These are phyloP conservation scores for Vanessa cardui DNA, from an alignment of 2,888 invertebrate species.

Conservation along the genomic window DNA sequence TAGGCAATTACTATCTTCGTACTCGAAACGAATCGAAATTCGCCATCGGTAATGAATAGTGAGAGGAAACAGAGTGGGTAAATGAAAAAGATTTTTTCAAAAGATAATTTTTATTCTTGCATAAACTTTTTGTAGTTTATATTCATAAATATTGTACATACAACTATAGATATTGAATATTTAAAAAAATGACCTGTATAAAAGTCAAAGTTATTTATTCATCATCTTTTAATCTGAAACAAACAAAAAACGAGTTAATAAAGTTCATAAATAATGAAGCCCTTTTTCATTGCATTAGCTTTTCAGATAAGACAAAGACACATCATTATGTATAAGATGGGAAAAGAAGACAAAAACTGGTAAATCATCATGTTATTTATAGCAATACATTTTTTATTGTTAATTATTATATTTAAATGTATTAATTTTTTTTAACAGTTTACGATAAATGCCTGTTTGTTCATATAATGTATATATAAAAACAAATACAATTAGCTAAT, in stretches of 20 bases:
- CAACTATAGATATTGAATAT: not conserved
- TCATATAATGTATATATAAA: no score
- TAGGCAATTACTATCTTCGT: constrained; percentile 84
- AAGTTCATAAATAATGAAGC: constrained; percentile 33
- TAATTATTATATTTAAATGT: no score
- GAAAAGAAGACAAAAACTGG: constrained; percentile 77
- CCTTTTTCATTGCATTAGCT: not conserved
- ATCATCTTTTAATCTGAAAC: constrained; percentile 41
- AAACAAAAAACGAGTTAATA: constrained; percentile 37
- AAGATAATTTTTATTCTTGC: not conserved
- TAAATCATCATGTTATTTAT: constrained; percentile 52
- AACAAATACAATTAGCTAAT: no score
- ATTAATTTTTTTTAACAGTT: no score
- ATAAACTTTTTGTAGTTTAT: not conserved
- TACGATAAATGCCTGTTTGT: no score
- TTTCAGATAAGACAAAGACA: constrained; percentile 24
- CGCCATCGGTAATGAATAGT: constrained; percentile 21
- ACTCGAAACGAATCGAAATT: constrained; percentile 83
- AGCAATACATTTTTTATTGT: no score
- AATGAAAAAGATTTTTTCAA: not conserved
- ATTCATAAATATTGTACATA: not conserved
- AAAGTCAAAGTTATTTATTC: not conserved
- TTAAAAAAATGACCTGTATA: not conserved
- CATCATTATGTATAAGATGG: constrained; percentile 74
- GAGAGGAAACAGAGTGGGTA: not conserved